These are phyloP conservation scores for Neomonachus schauinslandi DNA, from an alignment of 2,113 vertebrate species.

Conservation along the genomic window DNA sequence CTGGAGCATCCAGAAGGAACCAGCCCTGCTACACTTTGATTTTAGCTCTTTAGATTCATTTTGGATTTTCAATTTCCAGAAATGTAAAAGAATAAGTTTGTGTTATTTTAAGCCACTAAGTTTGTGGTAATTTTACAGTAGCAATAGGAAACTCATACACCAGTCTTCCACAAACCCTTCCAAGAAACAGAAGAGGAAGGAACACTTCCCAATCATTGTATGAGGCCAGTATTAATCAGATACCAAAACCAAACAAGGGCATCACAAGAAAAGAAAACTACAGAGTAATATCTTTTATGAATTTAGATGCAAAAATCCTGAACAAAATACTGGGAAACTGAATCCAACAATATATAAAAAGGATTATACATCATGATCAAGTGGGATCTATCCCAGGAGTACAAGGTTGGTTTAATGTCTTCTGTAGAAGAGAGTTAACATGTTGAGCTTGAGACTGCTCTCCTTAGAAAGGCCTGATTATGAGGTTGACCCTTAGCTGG, in stretches of 20 bases:
- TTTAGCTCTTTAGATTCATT: not conserved
- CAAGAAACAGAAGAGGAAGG: not conserved
- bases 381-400: not conserved
- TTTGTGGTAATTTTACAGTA: not conserved
- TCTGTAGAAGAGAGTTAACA: not conserved
- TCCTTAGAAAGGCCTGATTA: not conserved
- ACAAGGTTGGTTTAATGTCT: not conserved
- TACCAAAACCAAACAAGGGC: not conserved
- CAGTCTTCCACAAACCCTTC: conserved; percentile 10
- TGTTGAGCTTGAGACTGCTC: not conserved
- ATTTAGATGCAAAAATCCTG: not conserved
- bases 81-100: not conserved
- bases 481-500: not conserved
- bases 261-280: not conserved
- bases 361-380: not conserved
- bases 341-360: not conserved
- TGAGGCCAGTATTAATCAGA: not conserved
- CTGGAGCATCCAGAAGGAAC: not conserved
- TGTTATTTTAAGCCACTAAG: not conserved
- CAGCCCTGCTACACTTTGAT: not conserved
- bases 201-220: not conserved
- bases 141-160: not conserved
- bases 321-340: not conserved
- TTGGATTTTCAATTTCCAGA: not conserved
- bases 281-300: not conserved